Base-by-base conservation (phyloP, 2,797 vertebrate genomes). In the Benthosema pterotum region DNA sequence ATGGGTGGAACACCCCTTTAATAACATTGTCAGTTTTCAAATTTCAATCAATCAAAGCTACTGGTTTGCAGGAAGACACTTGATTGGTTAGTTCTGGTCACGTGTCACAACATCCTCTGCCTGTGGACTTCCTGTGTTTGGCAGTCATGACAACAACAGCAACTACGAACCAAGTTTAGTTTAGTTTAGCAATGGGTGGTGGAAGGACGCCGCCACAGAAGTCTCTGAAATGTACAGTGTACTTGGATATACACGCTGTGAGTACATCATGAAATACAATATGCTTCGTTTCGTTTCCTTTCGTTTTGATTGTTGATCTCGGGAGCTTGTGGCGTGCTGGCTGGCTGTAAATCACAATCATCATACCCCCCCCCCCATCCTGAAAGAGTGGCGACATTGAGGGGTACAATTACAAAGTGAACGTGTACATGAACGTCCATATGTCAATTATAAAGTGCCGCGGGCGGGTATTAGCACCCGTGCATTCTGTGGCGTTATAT, bases 191-290 rank as follows among this genome's bases (percentile, higher is more conserved):
- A 56, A 74, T 83, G 79, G 72, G 52, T 12, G 66, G 76, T 12
- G 66, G 76, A 79, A 74, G 76, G 72, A 80, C 82, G 16, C 64
- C 79, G 1, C 22, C 6, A 60, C 63, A 48, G 1, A 93, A 83
- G 77, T 83, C 63, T 63, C 64, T 93, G 12, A 93, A 83, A 89
- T 94, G 89, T 42, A 87, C 83, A 5, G 89, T 92, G 1, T 59
- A 78, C 18, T 5, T 94, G 68, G 79, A 89, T 57, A 74, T 94
- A 15, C 65, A 86, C 2, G 66, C 76, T 54, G 93, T 94, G 86
- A 93, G 93, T 92, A 22, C 13, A 1, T 13, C 13, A 1, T 13
- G 0, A 25, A 25, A 15, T 17, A 38, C 1, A 25, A 25, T 25
- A 25, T 3, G 22, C 68, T 69, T 56, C 46, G 45, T 65, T 74